Conservation (phyloP, 2,113 vertebrate genomes). For the Ceyx margarethae region DNA sequence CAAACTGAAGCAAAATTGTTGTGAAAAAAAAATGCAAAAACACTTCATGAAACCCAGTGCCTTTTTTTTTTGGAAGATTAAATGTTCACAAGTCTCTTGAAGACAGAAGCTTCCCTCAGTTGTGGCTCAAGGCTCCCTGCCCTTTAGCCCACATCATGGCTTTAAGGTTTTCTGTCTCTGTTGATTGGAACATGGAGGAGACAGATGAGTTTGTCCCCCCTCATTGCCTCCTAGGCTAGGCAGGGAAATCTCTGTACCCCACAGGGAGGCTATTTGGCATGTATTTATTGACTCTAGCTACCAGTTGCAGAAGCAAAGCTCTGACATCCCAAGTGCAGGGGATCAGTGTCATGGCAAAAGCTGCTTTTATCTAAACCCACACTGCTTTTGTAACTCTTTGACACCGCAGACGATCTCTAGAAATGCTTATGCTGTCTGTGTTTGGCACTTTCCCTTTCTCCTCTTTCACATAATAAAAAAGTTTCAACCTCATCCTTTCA, state of each 20-base stretch:
- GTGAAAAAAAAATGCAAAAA: background rate
- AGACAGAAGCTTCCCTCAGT: background rate
- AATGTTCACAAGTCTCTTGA: constrained; percentile 1
- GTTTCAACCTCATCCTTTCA: background rate
- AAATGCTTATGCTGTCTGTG: background rate
- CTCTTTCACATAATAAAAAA: background rate
- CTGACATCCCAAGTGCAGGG: background rate
- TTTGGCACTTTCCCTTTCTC: background rate
- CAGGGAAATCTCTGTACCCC: background rate
- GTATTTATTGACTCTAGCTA: background rate
- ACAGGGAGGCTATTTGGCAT: background rate
- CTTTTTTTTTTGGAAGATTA: background rate
- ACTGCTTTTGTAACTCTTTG: background rate
- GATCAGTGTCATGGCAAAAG: background rate
- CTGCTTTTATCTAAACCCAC: background rate
- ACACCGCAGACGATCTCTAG: background rate
- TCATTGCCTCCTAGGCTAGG: background rate
- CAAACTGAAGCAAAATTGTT: background rate
- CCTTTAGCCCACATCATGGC: background rate
- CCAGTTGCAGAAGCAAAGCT: background rate
- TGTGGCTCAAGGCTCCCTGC: background rate
- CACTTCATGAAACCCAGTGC: background rate
- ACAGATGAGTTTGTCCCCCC: background rate
- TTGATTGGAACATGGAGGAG: background rate
- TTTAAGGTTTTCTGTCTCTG: constrained; percentile 15